These are phyloP conservation scores for Rhodinocichla rosea DNA, from an alignment of 2,113 vertebrate species.

Conservation along the genomic window DNA sequence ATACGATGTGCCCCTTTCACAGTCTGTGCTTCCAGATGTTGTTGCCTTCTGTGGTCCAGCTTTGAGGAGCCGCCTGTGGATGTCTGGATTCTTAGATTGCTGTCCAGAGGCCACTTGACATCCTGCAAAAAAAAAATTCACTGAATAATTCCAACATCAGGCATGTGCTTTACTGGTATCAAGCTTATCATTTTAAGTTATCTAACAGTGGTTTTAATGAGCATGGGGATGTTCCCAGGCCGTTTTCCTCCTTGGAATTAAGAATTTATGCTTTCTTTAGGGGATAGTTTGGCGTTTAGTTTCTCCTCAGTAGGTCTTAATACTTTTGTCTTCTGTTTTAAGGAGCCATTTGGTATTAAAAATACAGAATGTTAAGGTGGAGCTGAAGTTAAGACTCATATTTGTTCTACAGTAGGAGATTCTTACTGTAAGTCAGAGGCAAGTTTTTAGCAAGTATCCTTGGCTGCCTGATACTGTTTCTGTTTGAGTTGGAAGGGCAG, in stretches of 20 bases:
- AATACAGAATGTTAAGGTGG: background rate
- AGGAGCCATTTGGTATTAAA: background rate
- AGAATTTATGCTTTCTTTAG: background rate
- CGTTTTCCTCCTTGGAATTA: background rate
- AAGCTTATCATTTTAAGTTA: background rate
- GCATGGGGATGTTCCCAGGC: background rate
- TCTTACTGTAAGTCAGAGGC: background rate
- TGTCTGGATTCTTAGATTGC: background rate
- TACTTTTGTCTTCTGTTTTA: background rate
- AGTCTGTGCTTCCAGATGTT: background rate
- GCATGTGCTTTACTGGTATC: background rate
- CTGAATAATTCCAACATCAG: background rate
- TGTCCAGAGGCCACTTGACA: background rate
- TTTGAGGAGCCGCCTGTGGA: background rate
- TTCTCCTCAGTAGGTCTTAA: background rate
- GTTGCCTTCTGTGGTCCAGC: background rate
- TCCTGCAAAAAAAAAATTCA: background rate
- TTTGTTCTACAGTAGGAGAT: background rate
- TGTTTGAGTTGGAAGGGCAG: background rate
- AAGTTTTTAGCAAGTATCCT: background rate
- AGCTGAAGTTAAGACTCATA: background rate
- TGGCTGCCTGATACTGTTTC: background rate
- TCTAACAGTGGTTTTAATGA: background rate
- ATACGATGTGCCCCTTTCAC: background rate
- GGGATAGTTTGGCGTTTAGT: background rate